Base-by-base conservation (phyloP, 2,797 vertebrate species). In the Mallotus villosus region DNA sequence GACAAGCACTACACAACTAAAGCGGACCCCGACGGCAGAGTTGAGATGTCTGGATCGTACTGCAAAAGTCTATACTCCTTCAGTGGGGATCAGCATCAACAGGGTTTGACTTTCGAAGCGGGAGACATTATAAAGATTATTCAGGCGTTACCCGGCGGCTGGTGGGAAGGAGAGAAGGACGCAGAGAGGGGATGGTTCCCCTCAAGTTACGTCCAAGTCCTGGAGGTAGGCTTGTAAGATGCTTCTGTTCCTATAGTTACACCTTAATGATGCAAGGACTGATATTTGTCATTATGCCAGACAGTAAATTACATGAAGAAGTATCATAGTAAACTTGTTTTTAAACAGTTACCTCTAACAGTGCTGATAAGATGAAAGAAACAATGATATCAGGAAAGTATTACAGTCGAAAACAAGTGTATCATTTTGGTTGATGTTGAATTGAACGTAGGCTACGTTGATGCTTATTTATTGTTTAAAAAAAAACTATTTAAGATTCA, bases 131-230 rank as follows among this genome's bases (percentile, higher is more conserved):
- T 99, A 74, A 93, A 90, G 69, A 90, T 98, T 80, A 90, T 95
- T 65, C 96, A 97, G 89, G 92, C 94, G 84, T 87, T 94, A 67
- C 93, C 96, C 71, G 97, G 95, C 68, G 97, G 97, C 78, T 98
- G 97, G 97, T 98, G 97, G 96, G 97, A 98, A 90, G 97, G 97
- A 34, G 96, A 98, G 93, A 96, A 93, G 85, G 95, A 97, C 81
- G 96, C 96, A 76, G 83, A 84, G 58, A 87, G 93, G 0, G 97
- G 97, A 24, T 99, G 97, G 97, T 99, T 98, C 87, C 97, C 97
- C 9, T 95, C 97, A 17, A 98, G 95, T 80, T 99, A 99, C 27
- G 97, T 99, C 60, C 96, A 98, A 85, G 87, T 97, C 17, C 83
- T 97, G 77, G 96, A 98, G 96, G 97, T 98, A 92, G 88, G 91